Evolutionary conservation across 2,888 invertebrate species (phyloP), one percentile per base, ranked within the genome.

Genomic region (Isoperla grammatica): DNA sequence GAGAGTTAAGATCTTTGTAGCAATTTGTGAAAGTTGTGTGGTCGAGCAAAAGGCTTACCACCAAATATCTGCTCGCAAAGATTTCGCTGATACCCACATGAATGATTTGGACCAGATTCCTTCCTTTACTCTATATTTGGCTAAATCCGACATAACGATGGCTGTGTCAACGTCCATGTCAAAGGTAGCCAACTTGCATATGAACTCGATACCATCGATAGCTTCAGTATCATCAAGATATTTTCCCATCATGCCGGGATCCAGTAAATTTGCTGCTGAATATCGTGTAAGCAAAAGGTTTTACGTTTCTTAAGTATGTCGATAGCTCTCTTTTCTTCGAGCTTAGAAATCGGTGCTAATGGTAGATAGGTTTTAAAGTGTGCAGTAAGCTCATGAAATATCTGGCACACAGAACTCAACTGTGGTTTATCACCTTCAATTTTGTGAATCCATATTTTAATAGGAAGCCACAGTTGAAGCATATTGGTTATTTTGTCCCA

Each of bases 211-310:
- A n/a, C 17, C 15, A 12, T 56, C 48, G 11, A 37, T 20, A 13
- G 49, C 23, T 29, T 57, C 37, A 15, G 39, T 8, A 57, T 57
- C 45, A 49, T 50, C 55, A 17, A 20, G 37, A 45, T 39, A 46
- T 40, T 48, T 46, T 40, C 67, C 67, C 55, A 64, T 64, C 35
- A 64, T 66, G 19, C 62, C 49, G 23, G 65, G 67, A 62, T 68
- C 64, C 53, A 68, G 61, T 57, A 67, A 63, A 65, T 68, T 66
- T 45, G 67, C 67, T 4, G 67, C 67, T 68, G 68, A 43, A 68
- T 59, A 46, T 64, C 63, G 8, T 63, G 63, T 2, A 67, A 17
- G 9, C 64, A 59, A 58, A 65, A 56, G n/a, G 59, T 35, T 39
- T 63, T 60, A 56, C 65, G 59, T 49, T 60, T 66, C 56, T 64